Evolutionary conservation across 2,113 vertebrate species (phyloP).

Genomic region (Ornithorhynchus anatinus): DNA sequence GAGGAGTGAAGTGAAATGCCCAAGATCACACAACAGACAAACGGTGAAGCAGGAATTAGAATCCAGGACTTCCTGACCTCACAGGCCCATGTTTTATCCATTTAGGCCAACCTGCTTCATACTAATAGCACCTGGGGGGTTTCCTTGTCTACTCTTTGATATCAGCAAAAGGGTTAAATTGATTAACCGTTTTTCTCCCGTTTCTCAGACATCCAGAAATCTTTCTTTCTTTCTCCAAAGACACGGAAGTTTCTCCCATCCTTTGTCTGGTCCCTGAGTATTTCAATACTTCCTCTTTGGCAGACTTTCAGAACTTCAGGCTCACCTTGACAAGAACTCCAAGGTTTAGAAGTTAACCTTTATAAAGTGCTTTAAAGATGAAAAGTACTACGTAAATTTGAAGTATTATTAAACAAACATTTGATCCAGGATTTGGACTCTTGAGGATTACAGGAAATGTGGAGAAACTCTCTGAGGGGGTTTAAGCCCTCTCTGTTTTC

Average conservation of each 20-base stretch:
- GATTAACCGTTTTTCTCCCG: conserved; percentile 32
- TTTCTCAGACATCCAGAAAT: conserved; percentile 25
- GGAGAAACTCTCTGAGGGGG: not conserved
- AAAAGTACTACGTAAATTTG: not conserved
- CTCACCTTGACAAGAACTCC: conserved; percentile 17
- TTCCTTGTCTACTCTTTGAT: too few species aligned
- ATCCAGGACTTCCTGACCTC: not conserved
- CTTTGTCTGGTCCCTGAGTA: conserved; percentile 27
- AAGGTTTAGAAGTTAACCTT: conserved; percentile 9
- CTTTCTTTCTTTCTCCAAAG: conserved; percentile 24
- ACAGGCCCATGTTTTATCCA: not conserved
- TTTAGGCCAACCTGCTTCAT: too few species aligned
- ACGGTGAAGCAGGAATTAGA: not conserved
- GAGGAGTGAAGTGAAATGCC: not conserved
- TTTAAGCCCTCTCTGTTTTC: not conserved
- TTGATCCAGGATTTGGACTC: not conserved
- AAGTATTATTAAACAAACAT: conserved; percentile 4
- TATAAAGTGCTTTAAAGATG: conserved; percentile 14
- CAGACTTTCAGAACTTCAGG: conserved; percentile 16
- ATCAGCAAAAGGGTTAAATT: conserved; percentile 5
- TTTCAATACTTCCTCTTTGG: conserved; percentile 26
- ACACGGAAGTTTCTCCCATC: conserved; percentile 9
- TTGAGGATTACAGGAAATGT: not conserved
- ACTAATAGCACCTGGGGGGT: too few species aligned
- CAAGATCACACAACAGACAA: not conserved